Base-by-base conservation (phyloP, 2,797 vertebrate species). In the Crocodylus rhombifer region DNA sequence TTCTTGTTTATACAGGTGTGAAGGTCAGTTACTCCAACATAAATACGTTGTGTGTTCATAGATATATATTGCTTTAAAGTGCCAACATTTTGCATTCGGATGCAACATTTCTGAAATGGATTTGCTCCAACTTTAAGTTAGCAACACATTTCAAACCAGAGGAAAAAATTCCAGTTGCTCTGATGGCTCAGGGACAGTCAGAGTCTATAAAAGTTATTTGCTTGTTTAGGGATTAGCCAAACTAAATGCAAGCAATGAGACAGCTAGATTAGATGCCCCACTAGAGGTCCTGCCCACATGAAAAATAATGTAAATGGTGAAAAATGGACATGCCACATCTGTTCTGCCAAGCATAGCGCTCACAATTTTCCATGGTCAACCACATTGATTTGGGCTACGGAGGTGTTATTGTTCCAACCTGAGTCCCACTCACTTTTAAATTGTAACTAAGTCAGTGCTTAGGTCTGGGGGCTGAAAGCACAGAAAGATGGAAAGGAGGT, bases 201-300 rank as follows among this genome's bases (percentile, higher is more conserved):
- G 63, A 26, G 4, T 14, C 3, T 1, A 79, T 71, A 26, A 6
- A 82, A 51, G 14, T 73, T 73, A 25, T 51, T 25, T 7, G 51
- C 42, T 42, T 42, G 9, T 42, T 42, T 42, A 42, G 42, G 42
- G 9, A 42, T 42, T 42, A 42, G 42, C 42, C 42, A 42, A 42
- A 42, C 42, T 42, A 42, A 42, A 42, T 42, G 42, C 42, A 42
- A 42, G 42, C 80, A 28, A 51, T 28, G 81, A 67, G 51, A 77
- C 14, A 75, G 51, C 7, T 33, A 20, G 26, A 75, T 78, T 20
- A 79, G 1, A 36, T 13, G 42, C 14, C 4, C 2, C 4, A 36
- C 10, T 36, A 61, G 23, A 80, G 26, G 1, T 71, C 17, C 18
- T 8, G 51, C 2, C 0, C 1, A 23, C 2, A 15, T 62, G 4